Evolutionary conservation across 2,888 invertebrate species (phyloP).

Genomic region (Thumatha senex): DNA sequence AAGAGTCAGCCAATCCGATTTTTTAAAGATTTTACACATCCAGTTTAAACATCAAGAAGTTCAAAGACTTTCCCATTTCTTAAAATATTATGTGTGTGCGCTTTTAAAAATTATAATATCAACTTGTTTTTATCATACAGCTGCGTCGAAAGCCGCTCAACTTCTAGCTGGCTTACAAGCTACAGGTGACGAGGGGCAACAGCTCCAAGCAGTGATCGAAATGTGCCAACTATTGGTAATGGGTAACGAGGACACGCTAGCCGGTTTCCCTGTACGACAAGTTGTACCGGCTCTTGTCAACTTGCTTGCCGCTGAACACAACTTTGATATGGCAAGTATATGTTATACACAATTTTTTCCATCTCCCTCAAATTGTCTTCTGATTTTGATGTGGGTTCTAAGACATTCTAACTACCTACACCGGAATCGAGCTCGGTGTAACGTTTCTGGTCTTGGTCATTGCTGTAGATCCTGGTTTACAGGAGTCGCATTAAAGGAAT

Average conservation of each 20-base stretch:
- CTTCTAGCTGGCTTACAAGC: slow-evolving; percentile 96
- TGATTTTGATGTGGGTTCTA: not conserved
- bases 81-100: too few relatives aligned
- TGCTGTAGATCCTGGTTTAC: too few relatives aligned
- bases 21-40: too few relatives aligned
- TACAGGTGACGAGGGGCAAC: slow-evolving; percentile 96
- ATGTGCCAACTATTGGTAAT: slow-evolving; percentile 99
- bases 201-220: slow-evolving; percentile 97
- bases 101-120: too few relatives aligned
- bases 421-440: too few relatives aligned
- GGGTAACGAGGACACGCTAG: slow-evolving; percentile 99
- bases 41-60: too few relatives aligned
- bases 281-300: slow-evolving; percentile 97
- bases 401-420: not conserved
- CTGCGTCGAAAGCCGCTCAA: slow-evolving; percentile 96
- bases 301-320: slow-evolving; percentile 97
- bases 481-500: too few relatives aligned
- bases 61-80: too few relatives aligned
- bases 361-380: not conserved
- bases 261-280: slow-evolving; percentile 99
- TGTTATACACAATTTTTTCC: too few relatives aligned
- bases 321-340: slow-evolving; percentile 95
- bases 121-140: slow-evolving; percentile 53
- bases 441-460: too few relatives aligned
- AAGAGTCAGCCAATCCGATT: too few relatives aligned